These are phyloP conservation scores for Ailurus styani DNA, from an alignment of 2,113 vertebrate genomes.

Conservation along the genomic window DNA sequence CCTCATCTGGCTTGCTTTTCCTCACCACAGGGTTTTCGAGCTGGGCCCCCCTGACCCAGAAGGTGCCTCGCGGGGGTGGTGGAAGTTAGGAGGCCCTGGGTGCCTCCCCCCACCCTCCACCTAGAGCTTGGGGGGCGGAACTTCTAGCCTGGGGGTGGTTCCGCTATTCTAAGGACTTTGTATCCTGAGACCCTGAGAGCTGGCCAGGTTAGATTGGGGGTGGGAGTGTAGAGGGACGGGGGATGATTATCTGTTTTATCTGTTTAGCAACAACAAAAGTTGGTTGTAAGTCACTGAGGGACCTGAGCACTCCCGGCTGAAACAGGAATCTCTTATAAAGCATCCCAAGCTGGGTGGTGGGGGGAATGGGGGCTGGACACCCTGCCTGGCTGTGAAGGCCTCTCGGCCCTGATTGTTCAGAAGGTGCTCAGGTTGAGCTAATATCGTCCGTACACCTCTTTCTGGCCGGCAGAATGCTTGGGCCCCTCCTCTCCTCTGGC, in stretches of 20 bases:
- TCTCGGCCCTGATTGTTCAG: neutral
- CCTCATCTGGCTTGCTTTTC: neutral
- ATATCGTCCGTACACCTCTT: neutral
- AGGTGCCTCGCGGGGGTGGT: neutral
- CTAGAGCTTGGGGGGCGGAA: neutral
- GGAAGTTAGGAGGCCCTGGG: neutral
- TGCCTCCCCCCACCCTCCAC: neutral
- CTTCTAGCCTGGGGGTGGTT: neutral
- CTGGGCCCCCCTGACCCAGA: neutral
- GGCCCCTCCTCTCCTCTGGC: neutral
- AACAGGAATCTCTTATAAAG: slow-evolving; percentile 5
- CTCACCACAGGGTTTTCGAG: slow-evolving; percentile 15
- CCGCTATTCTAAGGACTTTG: neutral
- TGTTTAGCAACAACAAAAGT: slow-evolving; percentile 10
- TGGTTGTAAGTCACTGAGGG: neutral
- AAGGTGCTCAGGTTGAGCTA: neutral
- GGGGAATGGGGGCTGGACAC: neutral
- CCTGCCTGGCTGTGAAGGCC: neutral
- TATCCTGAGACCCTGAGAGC: neutral
- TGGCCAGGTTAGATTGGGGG: neutral
- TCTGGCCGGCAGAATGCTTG: neutral
- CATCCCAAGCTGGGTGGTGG: neutral
- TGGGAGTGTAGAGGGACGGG: neutral
- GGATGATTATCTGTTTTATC: neutral
- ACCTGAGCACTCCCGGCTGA: neutral